Evolutionary conservation across 2,113 vertebrate genomes (phyloP), one percentile per base, ranked within the genome.

Genomic region (Clinocottus analis): DNA sequence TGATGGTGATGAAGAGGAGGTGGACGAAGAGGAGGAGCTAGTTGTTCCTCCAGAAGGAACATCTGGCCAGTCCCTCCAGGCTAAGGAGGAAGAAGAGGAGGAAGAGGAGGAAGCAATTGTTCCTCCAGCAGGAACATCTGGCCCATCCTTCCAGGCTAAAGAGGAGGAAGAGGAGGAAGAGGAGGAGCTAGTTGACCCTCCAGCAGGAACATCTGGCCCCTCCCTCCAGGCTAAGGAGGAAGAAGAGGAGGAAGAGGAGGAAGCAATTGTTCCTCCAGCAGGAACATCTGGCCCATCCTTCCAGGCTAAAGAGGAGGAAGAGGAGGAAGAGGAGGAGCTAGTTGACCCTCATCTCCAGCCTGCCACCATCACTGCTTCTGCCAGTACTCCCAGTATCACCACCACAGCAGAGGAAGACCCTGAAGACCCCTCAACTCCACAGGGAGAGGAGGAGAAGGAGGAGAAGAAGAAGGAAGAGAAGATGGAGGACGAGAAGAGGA

Each of bases 371-470:
- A 37, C 56, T 27, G 4, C n/a, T 12, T 1, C 23, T 55, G 11
- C 3, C 12, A 35, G 33, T 10, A 11, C 55, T 33, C 23, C 66
- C 62, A 56, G 33, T 9, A 31, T 19, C 49, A 11, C 8, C 62
- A 19, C 55, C 13, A 0, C 29, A 11, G 25, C 49, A 5, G 1
- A 16, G 21, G 0, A 0, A 0, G 29, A 21, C 43, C 7, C 51
- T 45, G 73, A 29, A 17, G 77, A 59, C 7, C 0, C 31, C 7
- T 4, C 47, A 17, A 35, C 69, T 3, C 29, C 73, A 56, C 25
- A 4, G 13, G 12, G 7, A 33, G 4, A 25, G 66, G 0, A 27
- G 16, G 17, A 78, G 14, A 37, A 58, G 29, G 29, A 43, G n/a
- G 29, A 4, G 66, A 64, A 61, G 51, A 29, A 61, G 23, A 0